Base-by-base conservation (phyloP, 2,888 invertebrate species). In the Pyrocoelia pectoralis region DNA sequence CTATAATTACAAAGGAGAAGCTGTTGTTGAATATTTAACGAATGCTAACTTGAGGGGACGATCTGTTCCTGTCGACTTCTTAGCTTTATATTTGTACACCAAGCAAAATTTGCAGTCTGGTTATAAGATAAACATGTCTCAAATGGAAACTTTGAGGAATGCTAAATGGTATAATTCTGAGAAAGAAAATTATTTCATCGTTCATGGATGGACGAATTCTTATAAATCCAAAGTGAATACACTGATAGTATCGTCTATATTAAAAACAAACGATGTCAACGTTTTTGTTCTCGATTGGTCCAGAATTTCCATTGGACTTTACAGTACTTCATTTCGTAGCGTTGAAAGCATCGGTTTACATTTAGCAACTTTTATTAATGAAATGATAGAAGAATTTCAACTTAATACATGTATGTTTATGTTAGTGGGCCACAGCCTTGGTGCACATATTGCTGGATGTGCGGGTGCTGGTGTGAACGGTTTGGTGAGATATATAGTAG, bases 351-450 rank as follows among this genome's bases (percentile, higher is more conserved):
- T 71, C 1, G 68, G 68, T 13, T 29, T 54, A 14, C 53, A 64
- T 12, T 19, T 61, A 12, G 70, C 65, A 10, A 41, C 43, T 9
- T 71, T 63, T 51, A 63, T 71, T 12, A 38, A 58, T 14, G 5
- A 24, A 28, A 58, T 71, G 55, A 62, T 65, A 17, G 13, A 33
- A 8, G 8, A 55, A 40, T 65, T 51, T 33, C n/a, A 55, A 19
- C 1, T 69, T 8, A 10, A 14, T 8, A 28, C 58, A 8, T 29
- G 41, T 12, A 40, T 57, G 15, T 61, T 67, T 50, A 41, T 41
- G n/a, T 43, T 69, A 1, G 48, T 24, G 29, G 69, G 62, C 0
- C 69, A 70, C 18, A 71, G 71, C 50, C 66, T 71, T 24, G 71
- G 71, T 6, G 70, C 67, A 0, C 66, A 71, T 41, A 66, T 71